Conservation (phyloP, 2,888 invertebrate genomes). For the Melanophora roralis region DNA sequence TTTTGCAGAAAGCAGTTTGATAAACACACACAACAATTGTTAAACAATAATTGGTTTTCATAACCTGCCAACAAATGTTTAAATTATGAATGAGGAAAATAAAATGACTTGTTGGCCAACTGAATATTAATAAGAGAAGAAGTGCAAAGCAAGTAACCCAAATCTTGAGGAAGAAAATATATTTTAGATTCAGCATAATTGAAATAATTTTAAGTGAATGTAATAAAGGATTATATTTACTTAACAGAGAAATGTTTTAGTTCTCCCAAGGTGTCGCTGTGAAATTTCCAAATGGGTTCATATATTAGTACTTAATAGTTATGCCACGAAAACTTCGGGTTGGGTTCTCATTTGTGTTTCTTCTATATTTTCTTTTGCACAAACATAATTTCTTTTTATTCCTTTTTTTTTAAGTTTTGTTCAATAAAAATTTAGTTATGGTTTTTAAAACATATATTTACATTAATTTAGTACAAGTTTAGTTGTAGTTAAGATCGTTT, state of each 20-base stretch:
- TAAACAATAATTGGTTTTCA: conserved; percentile 56
- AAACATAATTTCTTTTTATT: background rate
- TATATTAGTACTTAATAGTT: background rate
- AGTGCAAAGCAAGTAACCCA: background rate
- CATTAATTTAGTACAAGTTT: background rate
- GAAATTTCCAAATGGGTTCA: conserved; percentile 16
- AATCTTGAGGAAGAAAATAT: background rate
- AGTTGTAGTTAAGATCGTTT: conserved; percentile 30
- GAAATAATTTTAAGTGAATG: no score
- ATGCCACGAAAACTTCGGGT: background rate
- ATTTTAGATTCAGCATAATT: no score
- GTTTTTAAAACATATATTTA: background rate
- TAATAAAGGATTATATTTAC: no score
- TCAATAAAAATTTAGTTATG: conserved; percentile 36
- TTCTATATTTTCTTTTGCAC: conserved; percentile 16
- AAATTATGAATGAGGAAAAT: background rate
- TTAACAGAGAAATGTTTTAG: no score
- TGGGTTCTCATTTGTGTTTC: conserved; percentile 13
- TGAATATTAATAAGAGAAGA: background rate
- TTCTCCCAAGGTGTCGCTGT: background rate
- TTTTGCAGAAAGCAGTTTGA: conserved; percentile 37
- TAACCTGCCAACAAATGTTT: conserved; percentile 18
- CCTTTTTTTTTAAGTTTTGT: background rate
- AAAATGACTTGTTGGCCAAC: background rate
- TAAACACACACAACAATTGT: conserved; percentile 58